Evolutionary conservation across 2,797 vertebrate species (phyloP).

Genomic region (Rhinella marina): DNA sequence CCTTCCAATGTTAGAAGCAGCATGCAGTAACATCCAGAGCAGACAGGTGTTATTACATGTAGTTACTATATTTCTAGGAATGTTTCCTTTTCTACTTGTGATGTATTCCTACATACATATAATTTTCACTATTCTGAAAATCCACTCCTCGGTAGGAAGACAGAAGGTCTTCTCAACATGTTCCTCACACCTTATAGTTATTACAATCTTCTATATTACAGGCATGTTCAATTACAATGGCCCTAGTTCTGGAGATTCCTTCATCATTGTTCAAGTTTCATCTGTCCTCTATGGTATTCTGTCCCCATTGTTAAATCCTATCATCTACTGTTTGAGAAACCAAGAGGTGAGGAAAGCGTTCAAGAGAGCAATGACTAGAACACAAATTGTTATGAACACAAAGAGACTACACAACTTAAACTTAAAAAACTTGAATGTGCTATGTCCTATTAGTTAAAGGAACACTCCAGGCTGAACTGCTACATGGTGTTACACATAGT

Average conservation of each 20-base stretch:
- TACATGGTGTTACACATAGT: too few species aligned
- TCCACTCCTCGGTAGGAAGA: constrained; percentile 50
- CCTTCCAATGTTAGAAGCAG: constrained; percentile 63
- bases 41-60: constrained; percentile 63
- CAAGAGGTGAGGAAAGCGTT: constrained; percentile 13
- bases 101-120: constrained; percentile 63
- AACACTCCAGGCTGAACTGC: too few species aligned
- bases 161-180: constrained; percentile 66
- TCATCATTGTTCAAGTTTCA: constrained; percentile 55
- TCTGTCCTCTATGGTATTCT: constrained; percentile 14
- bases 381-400: too few species aligned
- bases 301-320: background rate
- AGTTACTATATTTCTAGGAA: constrained; percentile 43
- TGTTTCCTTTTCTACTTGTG: constrained; percentile 61
- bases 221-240: constrained; percentile 42
- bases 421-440: too few species aligned
- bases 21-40: constrained; percentile 61
- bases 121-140: constrained; percentile 51
- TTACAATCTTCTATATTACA: constrained; percentile 63
- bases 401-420: too few species aligned
- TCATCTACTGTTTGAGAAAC: constrained; percentile 7
- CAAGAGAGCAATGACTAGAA: background rate
- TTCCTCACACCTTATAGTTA: constrained; percentile 62
- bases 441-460: too few species aligned
- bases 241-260: constrained; percentile 35